A percentile compares a stretch with the other conserved stretches of the same genome.
Conservation (phyloP, 2,888 invertebrate species). For the Eristalinus aeneus region DNA sequence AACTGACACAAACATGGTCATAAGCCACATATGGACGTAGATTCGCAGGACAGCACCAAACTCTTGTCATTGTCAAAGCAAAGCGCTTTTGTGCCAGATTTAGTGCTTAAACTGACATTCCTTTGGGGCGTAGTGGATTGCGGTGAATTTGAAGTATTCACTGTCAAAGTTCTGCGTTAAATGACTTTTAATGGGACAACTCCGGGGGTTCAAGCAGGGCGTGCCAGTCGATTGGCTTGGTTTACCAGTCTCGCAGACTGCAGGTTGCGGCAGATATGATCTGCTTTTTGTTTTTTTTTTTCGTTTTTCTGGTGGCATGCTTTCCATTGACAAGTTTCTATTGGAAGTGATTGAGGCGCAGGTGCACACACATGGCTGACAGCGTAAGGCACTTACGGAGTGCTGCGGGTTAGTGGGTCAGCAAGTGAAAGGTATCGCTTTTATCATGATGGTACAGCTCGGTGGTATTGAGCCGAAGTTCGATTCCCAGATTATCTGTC, state of each 20-base stretch:
- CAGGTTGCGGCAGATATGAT: constrained; percentile 2
- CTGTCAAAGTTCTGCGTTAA: constrained; percentile 53
- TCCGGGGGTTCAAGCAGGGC: constrained; percentile 43
- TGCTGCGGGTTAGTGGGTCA: neutral
- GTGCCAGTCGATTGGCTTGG: constrained; percentile 27
- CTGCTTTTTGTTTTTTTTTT: neutral
- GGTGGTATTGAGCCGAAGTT: neutral
- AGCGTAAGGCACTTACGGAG: neutral
- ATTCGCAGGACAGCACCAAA: constrained; percentile 5
- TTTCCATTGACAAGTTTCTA: neutral
- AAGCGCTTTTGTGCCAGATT: constrained; percentile 42
- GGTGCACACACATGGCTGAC: neutral
- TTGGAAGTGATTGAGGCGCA: neutral
- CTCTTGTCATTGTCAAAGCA: constrained; percentile 30
- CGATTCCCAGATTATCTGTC: neutral
- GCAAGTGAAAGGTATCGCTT: neutral
- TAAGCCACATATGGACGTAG: neutral
- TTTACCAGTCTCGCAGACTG: constrained; percentile 10
- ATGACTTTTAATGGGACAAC: constrained; percentile 61
- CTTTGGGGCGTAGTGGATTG: constrained; percentile 17
- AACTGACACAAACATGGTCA: neutral
- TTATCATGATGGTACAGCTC: neutral
- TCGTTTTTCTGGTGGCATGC: neutral
- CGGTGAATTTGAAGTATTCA: constrained; percentile 39
- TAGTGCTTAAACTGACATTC: constrained; percentile 45